A percentile compares a stretch with the other conserved stretches of the same genome.
Evolutionary conservation across 2,797 vertebrate species (phyloP).

Genomic region (Syngnathus acus): DNA sequence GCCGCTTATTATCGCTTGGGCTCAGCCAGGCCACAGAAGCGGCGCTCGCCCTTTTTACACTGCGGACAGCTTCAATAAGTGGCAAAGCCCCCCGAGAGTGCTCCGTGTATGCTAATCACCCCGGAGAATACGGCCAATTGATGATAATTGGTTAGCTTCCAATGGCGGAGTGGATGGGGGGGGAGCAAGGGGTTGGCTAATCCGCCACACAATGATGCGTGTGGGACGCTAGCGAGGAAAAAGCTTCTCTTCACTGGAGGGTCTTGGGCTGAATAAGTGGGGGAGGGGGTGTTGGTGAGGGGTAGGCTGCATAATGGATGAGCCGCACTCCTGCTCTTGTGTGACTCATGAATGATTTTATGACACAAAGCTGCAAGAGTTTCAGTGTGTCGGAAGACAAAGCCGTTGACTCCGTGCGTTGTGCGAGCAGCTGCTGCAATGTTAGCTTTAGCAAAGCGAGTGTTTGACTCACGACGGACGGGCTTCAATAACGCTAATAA

Average conservation of each 20-base stretch:
- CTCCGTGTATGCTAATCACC: constrained; percentile 61
- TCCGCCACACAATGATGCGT: constrained; percentile 55
- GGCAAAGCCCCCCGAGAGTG: constrained; percentile 49
- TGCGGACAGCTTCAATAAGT: constrained; percentile 54
- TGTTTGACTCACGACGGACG: neutral
- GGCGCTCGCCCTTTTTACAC: constrained; percentile 28
- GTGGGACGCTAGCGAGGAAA: constrained; percentile 53
- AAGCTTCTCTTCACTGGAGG: constrained; percentile 24
- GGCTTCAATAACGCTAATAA: neutral
- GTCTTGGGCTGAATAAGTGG: neutral
- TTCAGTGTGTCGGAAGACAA: constrained; percentile 1
- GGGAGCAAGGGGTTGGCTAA: constrained; percentile 45
- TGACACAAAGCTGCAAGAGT: constrained; percentile 22
- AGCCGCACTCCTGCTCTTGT: constrained; percentile 8
- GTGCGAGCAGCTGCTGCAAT: neutral
- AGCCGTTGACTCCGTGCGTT: neutral
- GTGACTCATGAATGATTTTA: constrained; percentile 44
- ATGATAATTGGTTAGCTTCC: constrained; percentile 63
- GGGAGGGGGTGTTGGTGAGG: neutral
- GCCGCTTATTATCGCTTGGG: constrained; percentile 39
- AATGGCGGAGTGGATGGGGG: constrained; percentile 42
- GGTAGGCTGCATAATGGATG: constrained; percentile 1
- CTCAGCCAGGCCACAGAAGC: constrained; percentile 37
- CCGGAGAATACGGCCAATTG: constrained; percentile 59
- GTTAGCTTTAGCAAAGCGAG: constrained; percentile 6